These are phyloP conservation scores for Drosophila falleni DNA, from an alignment of 2,888 invertebrate species.

Conservation along the genomic window DNA sequence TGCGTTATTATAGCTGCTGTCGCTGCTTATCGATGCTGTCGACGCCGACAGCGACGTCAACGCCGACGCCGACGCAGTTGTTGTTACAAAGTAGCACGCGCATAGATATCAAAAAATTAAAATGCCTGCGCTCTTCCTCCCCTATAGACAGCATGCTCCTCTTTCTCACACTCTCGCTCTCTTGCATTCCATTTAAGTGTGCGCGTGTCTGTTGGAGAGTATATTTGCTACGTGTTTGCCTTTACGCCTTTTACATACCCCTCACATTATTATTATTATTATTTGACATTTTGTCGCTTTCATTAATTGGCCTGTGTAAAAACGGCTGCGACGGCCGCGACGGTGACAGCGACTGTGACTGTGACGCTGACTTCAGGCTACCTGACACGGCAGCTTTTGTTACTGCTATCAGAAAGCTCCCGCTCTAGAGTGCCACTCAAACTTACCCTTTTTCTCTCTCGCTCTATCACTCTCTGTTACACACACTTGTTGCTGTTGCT, in stretches of 20 bases:
- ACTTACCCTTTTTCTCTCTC: slow-evolving; percentile 19
- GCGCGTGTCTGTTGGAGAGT: slow-evolving; percentile 12
- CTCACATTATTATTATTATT: slow-evolving; percentile 66
- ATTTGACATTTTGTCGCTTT: slow-evolving; percentile 78
- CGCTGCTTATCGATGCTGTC: slow-evolving; percentile 27
- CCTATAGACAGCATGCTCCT: slow-evolving; percentile 12
- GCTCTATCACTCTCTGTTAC: slow-evolving; percentile 20
- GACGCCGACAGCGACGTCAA: slow-evolving; percentile 36
- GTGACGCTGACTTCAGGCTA: slow-evolving; percentile 45
- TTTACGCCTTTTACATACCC: slow-evolving; percentile 68
- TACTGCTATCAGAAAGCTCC: slow-evolving; percentile 55
- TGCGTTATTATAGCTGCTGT: slow-evolving; percentile 62
- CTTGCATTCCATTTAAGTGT: slow-evolving; percentile 16
- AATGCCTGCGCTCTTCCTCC: slow-evolving; percentile 25
- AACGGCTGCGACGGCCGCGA: slow-evolving; percentile 32
- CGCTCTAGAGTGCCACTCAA: slow-evolving; percentile 31
- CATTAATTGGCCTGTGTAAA: slow-evolving; percentile 75
- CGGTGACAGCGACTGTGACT: slow-evolving; percentile 7
- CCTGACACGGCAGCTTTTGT: slow-evolving; percentile 67
- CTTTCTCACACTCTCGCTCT: background rate
- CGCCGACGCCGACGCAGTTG: slow-evolving; percentile 23
- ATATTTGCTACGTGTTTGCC: slow-evolving; percentile 49
- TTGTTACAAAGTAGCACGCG: slow-evolving; percentile 68
- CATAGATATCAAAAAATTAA: slow-evolving; percentile 43
- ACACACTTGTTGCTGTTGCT: slow-evolving; percentile 69